Conservation (phyloP, 2,797 vertebrate genomes). For the Rhyacichthys aspro region DNA sequence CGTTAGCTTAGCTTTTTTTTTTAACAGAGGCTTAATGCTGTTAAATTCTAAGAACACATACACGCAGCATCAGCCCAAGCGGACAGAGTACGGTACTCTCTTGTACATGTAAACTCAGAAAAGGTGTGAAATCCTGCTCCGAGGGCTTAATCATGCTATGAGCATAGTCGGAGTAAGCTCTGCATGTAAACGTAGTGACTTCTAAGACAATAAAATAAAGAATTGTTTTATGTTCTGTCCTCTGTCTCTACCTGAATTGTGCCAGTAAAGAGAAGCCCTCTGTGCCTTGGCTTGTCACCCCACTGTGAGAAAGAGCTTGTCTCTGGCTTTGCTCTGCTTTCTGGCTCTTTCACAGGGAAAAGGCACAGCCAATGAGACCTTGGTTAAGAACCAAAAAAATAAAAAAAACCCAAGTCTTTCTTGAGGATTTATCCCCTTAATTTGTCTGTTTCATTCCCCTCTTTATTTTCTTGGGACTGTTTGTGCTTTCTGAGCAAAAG, state of each 20-base stretch:
- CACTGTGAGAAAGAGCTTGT: slow-evolving; percentile 63
- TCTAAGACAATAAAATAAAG: no score
- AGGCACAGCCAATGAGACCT: slow-evolving; percentile 56
- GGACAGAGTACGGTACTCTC: no score
- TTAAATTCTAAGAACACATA: no score
- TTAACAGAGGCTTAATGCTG: no score
- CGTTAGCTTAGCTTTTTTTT: no score
- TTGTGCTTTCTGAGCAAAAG: slow-evolving; percentile 41
- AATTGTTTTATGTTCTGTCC: no score
- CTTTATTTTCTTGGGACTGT: slow-evolving; percentile 43
- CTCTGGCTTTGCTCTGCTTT: slow-evolving; percentile 57
- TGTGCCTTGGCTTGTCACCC: slow-evolving; percentile 67
- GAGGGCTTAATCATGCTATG: no score
- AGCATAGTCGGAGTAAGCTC: no score
- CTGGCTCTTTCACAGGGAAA: slow-evolving; percentile 43
- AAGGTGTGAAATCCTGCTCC: no score
- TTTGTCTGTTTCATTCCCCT: slow-evolving; percentile 40
- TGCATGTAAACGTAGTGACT: no score
- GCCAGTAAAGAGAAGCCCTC: slow-evolving; percentile 50
- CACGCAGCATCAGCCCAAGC: no score
- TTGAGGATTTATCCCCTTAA: slow-evolving; percentile 43
- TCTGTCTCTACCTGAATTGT: not conserved
- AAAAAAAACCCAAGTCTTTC: slow-evolving; percentile 46
- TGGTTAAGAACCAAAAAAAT: slow-evolving; percentile 48
- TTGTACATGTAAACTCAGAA: no score